Percentiles rank a stretch among this genome's conserved stretches.
Evolutionary conservation across 2,888 invertebrate species (phyloP).

Genomic region (Eutolmus rufibarbis): DNA sequence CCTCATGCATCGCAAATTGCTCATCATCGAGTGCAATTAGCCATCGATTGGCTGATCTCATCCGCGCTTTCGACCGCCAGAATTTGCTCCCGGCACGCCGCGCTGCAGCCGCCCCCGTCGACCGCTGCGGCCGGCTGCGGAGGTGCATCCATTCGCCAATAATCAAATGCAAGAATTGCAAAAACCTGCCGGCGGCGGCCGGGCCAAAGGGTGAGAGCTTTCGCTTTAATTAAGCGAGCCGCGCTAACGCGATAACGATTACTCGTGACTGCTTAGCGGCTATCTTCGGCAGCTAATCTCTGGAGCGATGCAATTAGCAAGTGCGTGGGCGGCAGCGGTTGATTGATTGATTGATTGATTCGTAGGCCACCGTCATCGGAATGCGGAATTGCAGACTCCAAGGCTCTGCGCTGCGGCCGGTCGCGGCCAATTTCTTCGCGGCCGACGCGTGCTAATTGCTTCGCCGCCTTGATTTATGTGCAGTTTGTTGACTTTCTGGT

Average conservation of each 20-base stretch:
- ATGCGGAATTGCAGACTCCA: constrained; percentile 9
- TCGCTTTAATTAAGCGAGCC: neutral
- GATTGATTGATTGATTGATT: neutral
- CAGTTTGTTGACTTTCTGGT: neutral
- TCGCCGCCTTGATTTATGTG: neutral
- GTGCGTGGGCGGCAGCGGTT: neutral
- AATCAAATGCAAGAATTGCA: neutral
- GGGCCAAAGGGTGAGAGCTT: neutral
- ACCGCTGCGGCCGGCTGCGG: neutral
- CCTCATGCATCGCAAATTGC: neutral
- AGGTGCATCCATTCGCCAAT: neutral
- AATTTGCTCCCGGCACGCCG: neutral
- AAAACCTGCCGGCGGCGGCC: neutral
- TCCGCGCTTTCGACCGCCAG: neutral
- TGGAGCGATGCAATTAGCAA: constrained; percentile 14
- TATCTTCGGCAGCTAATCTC: constrained; percentile 3
- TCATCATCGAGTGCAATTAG: constrained; percentile 18
- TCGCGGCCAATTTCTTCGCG: neutral
- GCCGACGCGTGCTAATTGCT: neutral
- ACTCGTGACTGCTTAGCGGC: neutral
- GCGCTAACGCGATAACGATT: neutral
- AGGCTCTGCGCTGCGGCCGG: neutral
- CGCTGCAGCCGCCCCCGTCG: neutral
- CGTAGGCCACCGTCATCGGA: neutral
- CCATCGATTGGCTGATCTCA: neutral